phyloP scores from a whole-genome alignment of 1,140 invertebrate genomes.

The Hyposmocoma kahamanoa region DNA sequence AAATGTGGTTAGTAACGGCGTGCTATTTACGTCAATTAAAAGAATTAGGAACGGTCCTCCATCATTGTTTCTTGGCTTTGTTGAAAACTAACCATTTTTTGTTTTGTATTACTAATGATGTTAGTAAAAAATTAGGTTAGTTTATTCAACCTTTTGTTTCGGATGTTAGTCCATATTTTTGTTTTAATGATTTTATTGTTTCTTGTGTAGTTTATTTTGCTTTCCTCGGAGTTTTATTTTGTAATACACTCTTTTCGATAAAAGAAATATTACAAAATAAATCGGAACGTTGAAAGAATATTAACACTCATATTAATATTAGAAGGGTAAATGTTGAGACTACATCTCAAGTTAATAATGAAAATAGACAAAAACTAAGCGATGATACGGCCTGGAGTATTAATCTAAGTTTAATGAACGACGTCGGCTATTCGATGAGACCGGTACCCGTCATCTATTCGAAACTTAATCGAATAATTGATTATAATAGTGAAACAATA shows the following conservation, averaged over 20 bases:
- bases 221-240: too few relatives aligned
- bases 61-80: conserved; percentile 20
- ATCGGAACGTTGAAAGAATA: background rate
- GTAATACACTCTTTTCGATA: too few relatives aligned
- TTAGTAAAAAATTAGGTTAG: too few relatives aligned
- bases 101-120: too few relatives aligned
- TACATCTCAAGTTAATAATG: conserved; percentile 16
- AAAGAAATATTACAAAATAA: background rate
- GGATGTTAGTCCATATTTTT: too few relatives aligned
- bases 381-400: conserved; percentile 12
- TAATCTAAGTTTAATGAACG: conserved; percentile 43
- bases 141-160: too few relatives aligned
- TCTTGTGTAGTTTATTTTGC: too few relatives aligned
- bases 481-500: conserved; percentile 65
- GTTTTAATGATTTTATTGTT: too few relatives aligned
- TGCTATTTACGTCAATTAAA: conserved; percentile 31
- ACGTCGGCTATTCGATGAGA: conserved; percentile 43
- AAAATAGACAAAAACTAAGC: conserved; percentile 16
- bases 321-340: conserved; percentile 10
- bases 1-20: background rate
- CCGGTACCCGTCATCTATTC: conserved; percentile 47
- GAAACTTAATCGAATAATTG: conserved; percentile 67
- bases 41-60: conserved; percentile 14
- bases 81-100: too few relatives aligned
- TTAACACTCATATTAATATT: conserved; percentile 12